Evolutionary conservation across 2,113 vertebrate genomes (phyloP), one percentile per base, ranked within the genome.

Genomic region (Sander lucioperca): DNA sequence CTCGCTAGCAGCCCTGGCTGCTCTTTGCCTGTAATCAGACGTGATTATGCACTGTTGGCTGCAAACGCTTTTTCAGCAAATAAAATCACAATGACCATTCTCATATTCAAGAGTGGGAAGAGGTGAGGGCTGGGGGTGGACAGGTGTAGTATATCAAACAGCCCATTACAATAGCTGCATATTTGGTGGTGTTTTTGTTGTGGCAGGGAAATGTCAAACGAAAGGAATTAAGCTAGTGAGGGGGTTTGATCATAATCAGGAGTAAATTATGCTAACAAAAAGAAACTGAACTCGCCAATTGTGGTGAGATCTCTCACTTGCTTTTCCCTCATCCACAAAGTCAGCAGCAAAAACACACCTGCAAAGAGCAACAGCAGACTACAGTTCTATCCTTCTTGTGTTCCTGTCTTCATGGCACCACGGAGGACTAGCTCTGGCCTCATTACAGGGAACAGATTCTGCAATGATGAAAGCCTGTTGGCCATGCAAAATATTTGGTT

Each of bases 401-500:
- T 69, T 77, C 65, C 43, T 74, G 62, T 84, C 86, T 89, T 79
- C 61, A 39, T 75, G 39, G 70, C 77, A 64, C 62, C 65, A 78
- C 43, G 71, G 78, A 85, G 63, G 69, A 82, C 74, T 51, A 47
- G 57, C 36, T 62, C 43, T 86, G 83, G 79, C 89, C 89, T 92
- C 87, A 88, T 92, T 93, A 89, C 21, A 64, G 84, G 13, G 82
- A 91, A 86, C 77, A 80, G 71, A 84, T 74, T 90, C 77, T 86
- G 77, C 58, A 50, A 80, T 77, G 74, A 82, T 88, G 76, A 86
- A 89, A 85, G 84, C 86, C 88, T 91, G 62, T 87, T 79, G 82
- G 84, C 85, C 81, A 87, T 93, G 82, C 83, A 92, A 91, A 85
- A 91, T 89, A 88, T 90, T 84, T 91, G 85, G 77, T 89, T 92